Evolutionary conservation across 2,113 vertebrate species (phyloP).

Genomic region (Brienomyrus brachyistius): DNA sequence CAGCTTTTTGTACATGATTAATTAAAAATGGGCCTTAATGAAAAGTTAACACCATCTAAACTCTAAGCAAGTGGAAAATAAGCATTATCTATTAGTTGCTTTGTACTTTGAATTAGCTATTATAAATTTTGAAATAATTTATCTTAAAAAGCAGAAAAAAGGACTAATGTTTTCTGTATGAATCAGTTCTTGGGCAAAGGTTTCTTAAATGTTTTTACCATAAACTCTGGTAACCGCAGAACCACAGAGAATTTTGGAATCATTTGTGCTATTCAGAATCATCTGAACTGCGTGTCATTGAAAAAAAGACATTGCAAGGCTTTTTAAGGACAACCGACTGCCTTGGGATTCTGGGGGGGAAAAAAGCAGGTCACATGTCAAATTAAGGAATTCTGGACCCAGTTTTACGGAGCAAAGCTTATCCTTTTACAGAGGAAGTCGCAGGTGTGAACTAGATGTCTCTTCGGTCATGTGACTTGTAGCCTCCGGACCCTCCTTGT

Average conservation of each 20-base stretch:
- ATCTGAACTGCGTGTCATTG: neutral
- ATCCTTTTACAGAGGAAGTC: neutral
- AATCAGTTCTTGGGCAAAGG: neutral
- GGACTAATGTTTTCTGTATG: neutral
- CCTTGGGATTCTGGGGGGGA: neutral
- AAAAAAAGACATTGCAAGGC: neutral
- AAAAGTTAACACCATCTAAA: slow-evolving; percentile 1
- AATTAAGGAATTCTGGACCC: neutral
- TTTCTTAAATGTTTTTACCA: slow-evolving; percentile 1
- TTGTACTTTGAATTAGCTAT: neutral
- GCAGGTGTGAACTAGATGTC: neutral
- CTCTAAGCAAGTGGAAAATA: neutral
- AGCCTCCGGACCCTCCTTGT: neutral
- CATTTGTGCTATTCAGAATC: neutral
- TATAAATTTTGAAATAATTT: neutral
- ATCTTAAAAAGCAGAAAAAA: slow-evolving; percentile 10
- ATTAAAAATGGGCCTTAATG: neutral
- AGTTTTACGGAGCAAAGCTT: neutral
- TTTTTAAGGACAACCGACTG: neutral
- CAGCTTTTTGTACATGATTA: neutral
- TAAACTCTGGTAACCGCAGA: slow-evolving; percentile 2
- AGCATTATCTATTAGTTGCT: slow-evolving; percentile 7
- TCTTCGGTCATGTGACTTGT: neutral
- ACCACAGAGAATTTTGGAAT: neutral
- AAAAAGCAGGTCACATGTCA: neutral